These are phyloP conservation scores for Acropora yongei DNA, from an alignment of 64 coral and sea anemone species.

Conservation along the genomic window DNA sequence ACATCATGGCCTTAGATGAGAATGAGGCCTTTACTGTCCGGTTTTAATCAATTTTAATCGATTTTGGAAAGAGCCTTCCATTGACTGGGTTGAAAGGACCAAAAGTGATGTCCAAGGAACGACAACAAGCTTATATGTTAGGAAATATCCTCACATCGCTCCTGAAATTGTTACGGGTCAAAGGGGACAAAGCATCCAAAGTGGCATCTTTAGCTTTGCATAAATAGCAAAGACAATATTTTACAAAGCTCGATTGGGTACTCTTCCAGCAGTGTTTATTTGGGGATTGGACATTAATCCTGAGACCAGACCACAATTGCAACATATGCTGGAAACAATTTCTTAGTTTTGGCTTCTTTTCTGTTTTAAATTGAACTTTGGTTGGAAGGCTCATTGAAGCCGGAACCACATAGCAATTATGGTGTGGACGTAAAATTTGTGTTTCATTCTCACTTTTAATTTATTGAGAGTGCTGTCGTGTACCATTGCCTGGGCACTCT, in stretches of 20 bases:
- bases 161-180: constrained; percentile 16
- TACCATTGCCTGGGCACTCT: too few species aligned
- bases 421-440: too few species aligned
- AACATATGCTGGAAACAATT: not conserved
- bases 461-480: too few species aligned
- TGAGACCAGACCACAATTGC: not conserved
- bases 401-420: too few species aligned
- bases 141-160: constrained; percentile 26
- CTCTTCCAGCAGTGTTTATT: not conserved
- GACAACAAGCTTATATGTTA: not conserved
- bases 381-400: too few species aligned
- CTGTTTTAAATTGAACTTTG: too few species aligned
- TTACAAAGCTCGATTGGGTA: not conserved
- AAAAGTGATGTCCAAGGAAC: constrained; percentile 4
- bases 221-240: constrained; percentile 3
- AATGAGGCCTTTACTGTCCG: not conserved
- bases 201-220: constrained; percentile 28
- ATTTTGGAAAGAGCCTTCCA: constrained; percentile 35
- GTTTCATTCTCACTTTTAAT: too few species aligned
- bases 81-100: not conserved
- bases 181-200: not conserved
- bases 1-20: constrained; percentile 1
- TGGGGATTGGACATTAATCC: not conserved
- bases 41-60: not conserved
- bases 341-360: not conserved